A percentile compares a stretch with the other conserved stretches of the same genome.
Evolutionary conservation across 37 sponge, comb jelly and placozoan genomes (phyloP).

Genomic region (Amphimedon queenslandica): DNA sequence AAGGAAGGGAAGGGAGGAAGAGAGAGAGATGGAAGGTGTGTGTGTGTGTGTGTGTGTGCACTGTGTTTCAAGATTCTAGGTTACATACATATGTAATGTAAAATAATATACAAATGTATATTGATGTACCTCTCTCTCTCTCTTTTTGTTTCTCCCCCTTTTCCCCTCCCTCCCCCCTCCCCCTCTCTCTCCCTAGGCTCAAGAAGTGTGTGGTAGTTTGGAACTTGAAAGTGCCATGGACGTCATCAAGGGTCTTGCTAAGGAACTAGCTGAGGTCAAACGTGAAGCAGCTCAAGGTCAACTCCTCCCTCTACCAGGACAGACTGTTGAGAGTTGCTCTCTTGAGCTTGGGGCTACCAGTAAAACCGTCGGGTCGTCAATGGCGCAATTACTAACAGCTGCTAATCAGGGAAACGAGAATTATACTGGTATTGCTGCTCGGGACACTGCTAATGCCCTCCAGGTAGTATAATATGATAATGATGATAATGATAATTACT

Average conservation of each 20-base stretch:
- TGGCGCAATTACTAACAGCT: constrained; percentile 98
- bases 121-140: not conserved
- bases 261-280: constrained; percentile 50
- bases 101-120: not conserved
- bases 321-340: constrained; percentile 83
- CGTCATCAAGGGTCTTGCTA: constrained; percentile 50
- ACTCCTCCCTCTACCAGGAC: constrained; percentile 72
- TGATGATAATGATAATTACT: constrained; percentile 1
- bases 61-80: not conserved
- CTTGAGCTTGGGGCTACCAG: constrained; percentile 88
- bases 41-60: constrained; percentile 3
- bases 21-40: not conserved
- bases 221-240: constrained; percentile 92
- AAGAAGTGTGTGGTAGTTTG: constrained; percentile 88
- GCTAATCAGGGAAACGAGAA: constrained; percentile 97
- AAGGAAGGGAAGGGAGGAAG: constrained; percentile 1
- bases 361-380: constrained; percentile 94
- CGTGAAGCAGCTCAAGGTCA: constrained; percentile 46
- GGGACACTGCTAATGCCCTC: constrained; percentile 94
- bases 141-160: not conserved
- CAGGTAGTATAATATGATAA: too few relatives aligned
- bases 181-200: constrained; percentile 45
- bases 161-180: not conserved
- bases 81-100: not conserved
- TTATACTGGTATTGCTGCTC: constrained; percentile 97